phyloP scores from a whole-genome alignment of 2,888 invertebrate species.

The Eupithecia subfuscata region DNA sequence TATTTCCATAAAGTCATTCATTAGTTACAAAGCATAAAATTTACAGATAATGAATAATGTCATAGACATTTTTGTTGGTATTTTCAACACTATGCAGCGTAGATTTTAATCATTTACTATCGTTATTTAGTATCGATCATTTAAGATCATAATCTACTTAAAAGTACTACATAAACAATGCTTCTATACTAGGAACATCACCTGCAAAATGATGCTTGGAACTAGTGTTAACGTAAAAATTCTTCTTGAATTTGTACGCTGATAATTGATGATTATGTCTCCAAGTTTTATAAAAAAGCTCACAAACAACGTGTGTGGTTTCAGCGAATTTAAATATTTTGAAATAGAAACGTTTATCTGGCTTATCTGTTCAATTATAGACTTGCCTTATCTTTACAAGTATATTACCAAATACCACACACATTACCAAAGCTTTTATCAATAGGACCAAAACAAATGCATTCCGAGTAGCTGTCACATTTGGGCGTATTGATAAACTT shows the following conservation, averaged over 20 bases:
- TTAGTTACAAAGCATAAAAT: no score
- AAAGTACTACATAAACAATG: not conserved
- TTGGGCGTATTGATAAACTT: slow-evolving; percentile 41
- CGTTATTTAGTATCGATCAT: no score
- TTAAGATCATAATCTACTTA: no score
- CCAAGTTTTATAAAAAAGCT: not conserved
- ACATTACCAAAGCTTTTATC: slow-evolving; percentile 28
- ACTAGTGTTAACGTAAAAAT: not conserved
- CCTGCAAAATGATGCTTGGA: not conserved
- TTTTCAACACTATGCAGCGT: not conserved
- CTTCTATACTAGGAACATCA: not conserved
- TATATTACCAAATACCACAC: slow-evolving; percentile 14
- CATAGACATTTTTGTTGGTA: no score
- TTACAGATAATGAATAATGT: no score
- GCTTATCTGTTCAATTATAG: slow-evolving; percentile 10
- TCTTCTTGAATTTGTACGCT: not conserved
- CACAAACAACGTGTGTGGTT: slow-evolving; percentile 11
- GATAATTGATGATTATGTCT: not conserved
- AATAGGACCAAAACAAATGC: slow-evolving; percentile 37
- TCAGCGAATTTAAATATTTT: not conserved
- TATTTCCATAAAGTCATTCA: no score
- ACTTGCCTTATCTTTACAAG: slow-evolving; percentile 10
- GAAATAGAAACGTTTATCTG: slow-evolving; percentile 6
- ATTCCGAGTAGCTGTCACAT: slow-evolving; percentile 39
- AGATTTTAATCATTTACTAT: not conserved